phyloP scores from a whole-genome alignment of 2,113 vertebrate species.

The Mungos mungo region DNA sequence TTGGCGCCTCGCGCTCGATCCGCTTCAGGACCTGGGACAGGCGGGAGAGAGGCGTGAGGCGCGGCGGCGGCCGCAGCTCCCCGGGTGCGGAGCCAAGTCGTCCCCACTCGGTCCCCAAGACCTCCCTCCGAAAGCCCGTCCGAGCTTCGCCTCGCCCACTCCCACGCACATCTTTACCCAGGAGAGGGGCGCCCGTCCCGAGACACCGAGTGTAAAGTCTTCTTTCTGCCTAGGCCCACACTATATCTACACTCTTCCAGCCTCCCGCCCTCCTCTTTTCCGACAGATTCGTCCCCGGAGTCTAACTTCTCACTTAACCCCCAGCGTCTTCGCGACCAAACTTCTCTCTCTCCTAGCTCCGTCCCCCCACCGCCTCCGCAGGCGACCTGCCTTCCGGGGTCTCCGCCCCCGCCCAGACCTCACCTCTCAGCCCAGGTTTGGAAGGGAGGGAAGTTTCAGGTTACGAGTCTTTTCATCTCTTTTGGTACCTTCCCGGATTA shows the following conservation, averaged over 20 bases:
- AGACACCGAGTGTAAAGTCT: not conserved
- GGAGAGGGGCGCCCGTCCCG: not conserved
- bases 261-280: not conserved
- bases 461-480: conserved; percentile 36
- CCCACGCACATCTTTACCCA: not conserved
- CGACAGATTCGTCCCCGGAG: not conserved
- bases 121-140: not conserved
- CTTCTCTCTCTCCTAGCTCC: not conserved
- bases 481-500: not conserved
- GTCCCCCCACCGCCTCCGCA: not conserved
- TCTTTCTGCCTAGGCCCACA: not conserved
- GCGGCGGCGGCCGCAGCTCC: not conserved
- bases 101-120: not conserved
- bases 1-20: not conserved
- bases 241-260: not conserved
- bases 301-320: conserved; percentile 38
- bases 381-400: conserved; percentile 40
- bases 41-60: conserved; percentile 19
- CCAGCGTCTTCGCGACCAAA: not conserved
- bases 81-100: not conserved
- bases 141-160: not conserved
- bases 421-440: not conserved
- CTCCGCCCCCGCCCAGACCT: conserved; percentile 23
- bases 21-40: conserved; percentile 63
- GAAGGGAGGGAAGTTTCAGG: conserved; percentile 58